Conservation (phyloP, 2,888 invertebrate species). For the Danaus chrysippus region DNA sequence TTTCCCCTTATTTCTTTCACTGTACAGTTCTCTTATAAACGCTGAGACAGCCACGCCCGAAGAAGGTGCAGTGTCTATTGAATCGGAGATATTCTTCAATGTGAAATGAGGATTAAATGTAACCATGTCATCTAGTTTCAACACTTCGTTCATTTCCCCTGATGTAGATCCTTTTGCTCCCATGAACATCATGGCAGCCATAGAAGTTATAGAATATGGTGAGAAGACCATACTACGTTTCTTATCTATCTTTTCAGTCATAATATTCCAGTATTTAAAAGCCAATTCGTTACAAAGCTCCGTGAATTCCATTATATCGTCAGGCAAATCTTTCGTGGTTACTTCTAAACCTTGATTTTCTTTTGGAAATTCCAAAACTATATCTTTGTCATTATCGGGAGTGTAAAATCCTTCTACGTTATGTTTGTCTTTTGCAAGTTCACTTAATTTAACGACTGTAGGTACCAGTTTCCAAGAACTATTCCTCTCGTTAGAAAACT, state of each 20-base stretch:
- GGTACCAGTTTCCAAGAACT: conserved; percentile 80
- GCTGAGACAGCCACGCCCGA: conserved; percentile 89
- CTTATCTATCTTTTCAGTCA: conserved; percentile 84
- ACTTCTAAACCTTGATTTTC: conserved; percentile 86
- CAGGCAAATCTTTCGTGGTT: conserved; percentile 84
- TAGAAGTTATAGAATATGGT: conserved; percentile 90
- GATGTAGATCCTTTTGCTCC: conserved; percentile 93
- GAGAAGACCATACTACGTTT: conserved; percentile 89
- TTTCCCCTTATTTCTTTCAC: conserved; percentile 88
- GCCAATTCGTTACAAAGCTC: conserved; percentile 91
- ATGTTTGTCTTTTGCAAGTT: conserved; percentile 57
- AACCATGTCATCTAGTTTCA: conserved; percentile 91
- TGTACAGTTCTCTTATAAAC: conserved; percentile 90
- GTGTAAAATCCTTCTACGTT: conserved; percentile 50
- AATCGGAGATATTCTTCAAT: conserved; percentile 91
- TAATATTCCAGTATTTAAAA: conserved; percentile 88
- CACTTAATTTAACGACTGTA: conserved; percentile 69
- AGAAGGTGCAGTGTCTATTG: conserved; percentile 82
- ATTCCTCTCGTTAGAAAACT: conserved; percentile 59
- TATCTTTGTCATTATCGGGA: conserved; percentile 56
- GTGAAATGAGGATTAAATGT: conserved; percentile 94
- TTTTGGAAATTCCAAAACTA: conserved; percentile 61
- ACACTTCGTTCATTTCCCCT: conserved; percentile 92
- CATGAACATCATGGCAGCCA: conserved; percentile 93
- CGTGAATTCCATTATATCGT: conserved; percentile 87